phyloP scores from a whole-genome alignment of 2,888 invertebrate species.

The Hyles lineata region DNA sequence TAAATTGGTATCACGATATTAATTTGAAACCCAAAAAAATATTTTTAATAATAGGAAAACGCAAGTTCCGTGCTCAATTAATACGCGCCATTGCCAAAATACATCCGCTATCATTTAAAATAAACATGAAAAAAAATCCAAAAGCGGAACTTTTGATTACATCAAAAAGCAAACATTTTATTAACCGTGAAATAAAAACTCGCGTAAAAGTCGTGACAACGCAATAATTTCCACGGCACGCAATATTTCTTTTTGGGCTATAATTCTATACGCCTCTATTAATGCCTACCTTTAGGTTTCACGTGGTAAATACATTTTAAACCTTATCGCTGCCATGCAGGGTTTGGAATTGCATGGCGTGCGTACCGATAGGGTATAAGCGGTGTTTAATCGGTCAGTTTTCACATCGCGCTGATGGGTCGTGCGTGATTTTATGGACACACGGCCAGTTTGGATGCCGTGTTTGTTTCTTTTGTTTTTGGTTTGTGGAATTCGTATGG shows the following conservation, averaged over 20 bases:
- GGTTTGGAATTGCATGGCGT: constrained; percentile 41
- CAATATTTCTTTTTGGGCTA: constrained; percentile 57
- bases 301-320: constrained; percentile 25
- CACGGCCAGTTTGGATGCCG: constrained; percentile 36
- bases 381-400: constrained; percentile 64
- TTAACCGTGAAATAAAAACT: constrained; percentile 43
- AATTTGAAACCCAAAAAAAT: no score
- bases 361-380: constrained; percentile 46
- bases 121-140: neutral
- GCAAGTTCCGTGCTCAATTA: neutral
- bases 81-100: neutral
- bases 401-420: constrained; percentile 60
- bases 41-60: no score
- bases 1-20: no score
- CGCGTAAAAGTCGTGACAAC: constrained; percentile 49
- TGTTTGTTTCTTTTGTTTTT: neutral
- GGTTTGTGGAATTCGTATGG: neutral
- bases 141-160: constrained; percentile 34
- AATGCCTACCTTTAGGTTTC: constrained; percentile 40
- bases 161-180: constrained; percentile 40
- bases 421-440: constrained; percentile 56
- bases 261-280: constrained; percentile 52
- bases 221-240: constrained; percentile 56
- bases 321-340: constrained; percentile 39
- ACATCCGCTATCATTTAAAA: constrained; percentile 3